Evolutionary conservation across 2,113 vertebrate genomes (phyloP), one percentile per base, ranked within the genome.

Genomic region (Chaenogobius annularis): DNA sequence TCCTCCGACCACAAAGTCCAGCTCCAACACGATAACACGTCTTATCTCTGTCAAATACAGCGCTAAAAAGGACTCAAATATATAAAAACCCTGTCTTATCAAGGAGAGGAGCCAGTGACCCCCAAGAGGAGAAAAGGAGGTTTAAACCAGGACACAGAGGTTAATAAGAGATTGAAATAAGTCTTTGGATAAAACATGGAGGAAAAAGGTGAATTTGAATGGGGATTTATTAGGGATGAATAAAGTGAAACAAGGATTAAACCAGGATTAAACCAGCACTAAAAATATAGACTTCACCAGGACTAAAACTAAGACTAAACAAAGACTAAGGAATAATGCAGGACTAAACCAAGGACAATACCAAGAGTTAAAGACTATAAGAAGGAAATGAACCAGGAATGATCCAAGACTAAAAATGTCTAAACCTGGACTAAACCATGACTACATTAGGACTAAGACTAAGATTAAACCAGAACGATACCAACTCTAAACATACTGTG

Each of bases 1-100:
- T 63, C 31, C 31, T 37, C 31, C 0, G 31, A 17, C 15, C 59
- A 40, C 9, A 62, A 40, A 59, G 56, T 26, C 56, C 56, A 10
- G 22, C 12, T 13, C 11, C 3, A 1, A 62, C 59, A 64, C 79
- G 90, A 90, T 90, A 91, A 88, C 19, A 55, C 1, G 12, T 6
- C 56, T 59, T 59, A 59, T 59, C 56, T 59, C 13, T 8, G 9
- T 0, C 56, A 26, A 58, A 46, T 10, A 10, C 44, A 40, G 37
- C 37, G 37, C 37, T 40, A 40, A 40, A 40, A 40, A 1, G 44
- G 44, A 46, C 37, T 40, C 37, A 46, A 46, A 46, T 46, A 46
- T 46, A 46, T 46, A 46, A 12, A 55, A 55, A 55, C 19, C 17
- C 50, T 7, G 50, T n/a, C 17, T 52, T 52, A 52, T 52, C 50